phyloP scores from a whole-genome alignment of 2,888 invertebrate species.

The Drosophila mimetica region DNA sequence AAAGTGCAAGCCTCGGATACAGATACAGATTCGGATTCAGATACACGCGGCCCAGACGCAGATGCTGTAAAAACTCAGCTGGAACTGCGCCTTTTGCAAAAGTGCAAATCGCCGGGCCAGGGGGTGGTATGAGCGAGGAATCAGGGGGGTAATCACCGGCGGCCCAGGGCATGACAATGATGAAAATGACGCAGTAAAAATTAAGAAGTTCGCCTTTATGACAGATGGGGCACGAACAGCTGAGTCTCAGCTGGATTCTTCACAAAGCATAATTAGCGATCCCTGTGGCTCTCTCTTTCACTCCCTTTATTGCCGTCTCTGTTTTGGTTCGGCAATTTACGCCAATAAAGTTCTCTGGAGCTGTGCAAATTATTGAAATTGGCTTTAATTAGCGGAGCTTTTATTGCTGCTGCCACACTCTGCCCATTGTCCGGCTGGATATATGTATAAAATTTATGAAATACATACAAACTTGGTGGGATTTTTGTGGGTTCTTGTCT shows the following conservation, averaged over 20 bases:
- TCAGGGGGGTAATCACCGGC: conserved; percentile 35
- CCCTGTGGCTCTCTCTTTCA: conserved; percentile 35
- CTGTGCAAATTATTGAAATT: conserved; percentile 70
- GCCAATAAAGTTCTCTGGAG: conserved; percentile 65
- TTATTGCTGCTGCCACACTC: conserved; percentile 63
- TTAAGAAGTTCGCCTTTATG: conserved; percentile 82
- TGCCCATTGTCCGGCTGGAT: conserved; percentile 22
- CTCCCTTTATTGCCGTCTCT: conserved; percentile 12
- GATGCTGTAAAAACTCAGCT: conserved; percentile 61
- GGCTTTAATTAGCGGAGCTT: conserved; percentile 75
- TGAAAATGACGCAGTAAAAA: conserved; percentile 82
- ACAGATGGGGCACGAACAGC: conserved; percentile 82
- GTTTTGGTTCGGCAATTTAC: conserved; percentile 59
- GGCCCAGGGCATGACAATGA: conserved; percentile 70
- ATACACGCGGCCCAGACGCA: conserved; percentile 49
- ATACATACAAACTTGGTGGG: conserved; percentile 27
- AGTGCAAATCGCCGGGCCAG: conserved; percentile 37
- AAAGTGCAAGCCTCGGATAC: conserved; percentile 70
- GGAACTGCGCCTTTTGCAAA: conserved; percentile 61
- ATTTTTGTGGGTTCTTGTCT: conserved; percentile 30
- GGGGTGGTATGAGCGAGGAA: conserved; percentile 25
- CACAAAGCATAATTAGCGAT: conserved; percentile 78
- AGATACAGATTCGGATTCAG: conserved; percentile 43
- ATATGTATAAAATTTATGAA: conserved; percentile 1
- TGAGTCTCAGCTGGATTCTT: conserved; percentile 53